These are phyloP conservation scores for Plebejus argus DNA, from an alignment of 2,888 invertebrate species.

Conservation along the genomic window DNA sequence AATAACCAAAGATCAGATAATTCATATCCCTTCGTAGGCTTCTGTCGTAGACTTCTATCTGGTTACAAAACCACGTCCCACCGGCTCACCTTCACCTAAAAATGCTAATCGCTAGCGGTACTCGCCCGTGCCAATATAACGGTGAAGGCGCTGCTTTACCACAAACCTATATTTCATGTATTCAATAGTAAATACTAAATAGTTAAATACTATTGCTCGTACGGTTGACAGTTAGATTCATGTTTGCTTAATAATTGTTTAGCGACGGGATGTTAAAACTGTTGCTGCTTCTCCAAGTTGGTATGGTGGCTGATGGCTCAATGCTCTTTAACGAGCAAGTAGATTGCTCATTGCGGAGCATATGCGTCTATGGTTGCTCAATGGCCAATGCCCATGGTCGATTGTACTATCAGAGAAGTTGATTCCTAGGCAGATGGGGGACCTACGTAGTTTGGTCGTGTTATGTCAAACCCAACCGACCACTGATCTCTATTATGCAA, in stretches of 20 bases:
- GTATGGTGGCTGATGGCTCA: too few species aligned
- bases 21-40: not conserved
- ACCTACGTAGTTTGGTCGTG: too few species aligned
- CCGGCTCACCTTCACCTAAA: slow-evolving; percentile 73
- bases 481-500: too few species aligned
- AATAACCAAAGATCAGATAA: not conserved
- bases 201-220: not conserved
- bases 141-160: slow-evolving; percentile 52
- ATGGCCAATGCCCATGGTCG: too few species aligned
- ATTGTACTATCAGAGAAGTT: too few species aligned
- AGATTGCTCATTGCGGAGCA: too few species aligned
- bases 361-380: too few species aligned
- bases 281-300: too few species aligned
- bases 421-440: too few species aligned
- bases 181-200: not conserved
- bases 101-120: slow-evolving; percentile 61
- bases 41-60: slow-evolving; percentile 1
- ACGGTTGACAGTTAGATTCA: not conserved
- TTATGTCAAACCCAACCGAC: too few species aligned
- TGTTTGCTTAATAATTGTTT: not conserved
- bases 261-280: not conserved
- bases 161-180: slow-evolving; percentile 36
- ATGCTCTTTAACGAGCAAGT: too few species aligned
- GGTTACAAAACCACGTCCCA: slow-evolving; percentile 42
- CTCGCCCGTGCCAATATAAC: slow-evolving; percentile 55